Base-by-base conservation (phyloP, 2,797 vertebrate species). In the Sebastes oblongus region DNA sequence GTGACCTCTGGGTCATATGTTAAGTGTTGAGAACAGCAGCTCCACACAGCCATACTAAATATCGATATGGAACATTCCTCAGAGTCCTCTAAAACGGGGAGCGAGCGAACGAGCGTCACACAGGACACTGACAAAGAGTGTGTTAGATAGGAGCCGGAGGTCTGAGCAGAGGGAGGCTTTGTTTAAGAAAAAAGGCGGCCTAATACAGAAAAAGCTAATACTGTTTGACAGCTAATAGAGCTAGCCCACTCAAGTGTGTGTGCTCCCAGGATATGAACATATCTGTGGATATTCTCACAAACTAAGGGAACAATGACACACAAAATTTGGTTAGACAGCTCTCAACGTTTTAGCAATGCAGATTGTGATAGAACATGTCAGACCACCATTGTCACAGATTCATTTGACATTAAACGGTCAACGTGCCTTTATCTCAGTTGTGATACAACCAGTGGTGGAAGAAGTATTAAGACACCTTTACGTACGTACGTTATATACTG, bases 1-100 rank as follows among this genome's bases (percentile, higher is more conserved):
- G 24, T 76, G 88, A 91, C 90, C 88, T 82, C 72, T 13, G 77
- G 90, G 89, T 94, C 91, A 91, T 66, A 86, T 86, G 91, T 89
- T 84, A 88, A 88, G 91, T 78, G 84, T 79, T 65, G 87, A 78
- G 82, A 82, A 91, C 85, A 88, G 87, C 85, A 88, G 86, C 83
- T 66, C 86, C 83, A 88, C 81, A 88, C 80, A 90, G 27, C 67
- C 77, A 46, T 18, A 78, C 88, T 58, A 88, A 89, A 91, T 89
- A 92, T 90, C 78, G 12, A 92, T 82, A 89, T 69, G 69, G 86
- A 84, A 86, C 90, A 91, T 89, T 94, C 90, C 78, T 82, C 2
- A 6, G 39, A 87, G 72, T 64, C 39, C 65, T 89, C 85, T 66
- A 86, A 86, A 87, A 79, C n/a, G 42, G 69, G 76, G 65, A 58